Evolutionary conservation across 2,797 vertebrate genomes (phyloP), one percentile per base, ranked within the genome.

Genomic region (Eospalax fontanierii): DNA sequence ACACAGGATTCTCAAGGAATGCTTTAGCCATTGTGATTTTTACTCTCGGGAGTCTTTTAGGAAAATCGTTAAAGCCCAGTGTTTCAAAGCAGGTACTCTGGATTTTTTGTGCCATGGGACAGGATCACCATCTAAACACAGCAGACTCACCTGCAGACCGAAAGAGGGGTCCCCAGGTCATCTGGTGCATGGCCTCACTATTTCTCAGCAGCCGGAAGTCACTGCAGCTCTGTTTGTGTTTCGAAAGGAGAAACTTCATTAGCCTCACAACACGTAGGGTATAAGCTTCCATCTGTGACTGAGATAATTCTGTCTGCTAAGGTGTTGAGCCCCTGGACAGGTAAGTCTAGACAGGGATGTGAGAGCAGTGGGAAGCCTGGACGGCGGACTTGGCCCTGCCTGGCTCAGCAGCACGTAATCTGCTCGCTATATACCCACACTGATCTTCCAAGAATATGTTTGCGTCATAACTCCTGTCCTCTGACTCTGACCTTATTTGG

Each of bases 111-210:
- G 0, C 50, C 5, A 33, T 1, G 8, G 18, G 26, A 18, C 0
- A 33, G 71, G 9, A 12, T 79, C 28, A 0, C 10, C 46, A 8
- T 57, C 80, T 71, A 46, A 38, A 43, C n/a, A 7, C 2, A 38
- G 83, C 11, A 24, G 4, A 70, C 97, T 97, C 68, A 97, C 97
- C 97, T 73, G 76, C 79, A 2, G 92, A 79, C 0, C 90, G 93
- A 14, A 93, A 2, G 30, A 97, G 96, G 54, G 97, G 97, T 4
- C 97, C 97, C 97, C 97, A 97, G 88, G 97, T 93, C 9, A 40
- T 88, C 95, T 93, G 95, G 71, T 96, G 90, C 1, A 74, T 66
- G 0, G 2, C 43, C 2, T 93, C 82, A 0, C 14, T 22, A 0
- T 33, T 93, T 59, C 95, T 95, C 85, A 43, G 92, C 1, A 83